phyloP scores from a whole-genome alignment of 2,888 invertebrate species.

The Pemphredon lugubris region DNA sequence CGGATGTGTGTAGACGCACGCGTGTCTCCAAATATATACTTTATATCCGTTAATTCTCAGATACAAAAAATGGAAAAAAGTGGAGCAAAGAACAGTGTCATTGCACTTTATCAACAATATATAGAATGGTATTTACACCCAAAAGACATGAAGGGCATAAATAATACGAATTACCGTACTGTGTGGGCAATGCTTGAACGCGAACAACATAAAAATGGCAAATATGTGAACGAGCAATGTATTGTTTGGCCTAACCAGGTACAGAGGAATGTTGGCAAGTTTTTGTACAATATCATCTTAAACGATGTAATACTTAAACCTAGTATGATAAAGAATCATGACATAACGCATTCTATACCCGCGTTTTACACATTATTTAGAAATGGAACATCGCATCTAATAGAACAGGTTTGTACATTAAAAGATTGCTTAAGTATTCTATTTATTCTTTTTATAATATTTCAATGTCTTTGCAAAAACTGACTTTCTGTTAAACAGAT shows the following conservation, averaged over 20 bases:
- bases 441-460: too few relatives aligned
- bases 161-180: constrained; percentile 83
- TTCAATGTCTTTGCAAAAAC: too few relatives aligned
- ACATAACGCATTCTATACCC: constrained; percentile 82
- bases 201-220: constrained; percentile 68
- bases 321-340: constrained; percentile 76
- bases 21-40: too few relatives aligned
- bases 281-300: constrained; percentile 93
- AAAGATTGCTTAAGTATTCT: too few relatives aligned
- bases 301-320: constrained; percentile 92
- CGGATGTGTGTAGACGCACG: too few relatives aligned
- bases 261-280: constrained; percentile 88
- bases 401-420: constrained; percentile 84
- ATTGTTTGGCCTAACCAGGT: constrained; percentile 87
- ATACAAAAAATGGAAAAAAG: constrained; percentile 85
- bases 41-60: constrained; percentile 74
- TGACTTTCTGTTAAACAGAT: constrained; percentile 76
- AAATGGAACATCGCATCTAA: constrained; percentile 84
- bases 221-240: constrained; percentile 82
- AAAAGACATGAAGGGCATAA: constrained; percentile 63
- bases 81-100: constrained; percentile 87
- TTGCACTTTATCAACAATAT: constrained; percentile 86
- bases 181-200: constrained; percentile 88
- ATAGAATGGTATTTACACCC: constrained; percentile 85
- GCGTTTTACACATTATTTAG: constrained; percentile 92